Evolutionary conservation across 1,140 invertebrate genomes (phyloP).

Genomic region (Drosophila athabasca): DNA sequence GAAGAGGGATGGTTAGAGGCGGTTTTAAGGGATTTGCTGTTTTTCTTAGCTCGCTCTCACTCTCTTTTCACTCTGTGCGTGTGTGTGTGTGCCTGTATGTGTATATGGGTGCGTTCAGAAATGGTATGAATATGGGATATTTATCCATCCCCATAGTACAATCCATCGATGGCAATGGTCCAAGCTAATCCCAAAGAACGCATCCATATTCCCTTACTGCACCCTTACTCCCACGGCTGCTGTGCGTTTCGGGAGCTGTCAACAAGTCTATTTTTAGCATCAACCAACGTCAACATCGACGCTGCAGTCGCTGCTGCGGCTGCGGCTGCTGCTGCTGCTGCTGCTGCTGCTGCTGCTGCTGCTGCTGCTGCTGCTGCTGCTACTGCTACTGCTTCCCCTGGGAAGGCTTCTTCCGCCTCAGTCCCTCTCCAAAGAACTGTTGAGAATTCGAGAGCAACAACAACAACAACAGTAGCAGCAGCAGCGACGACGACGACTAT

Average conservation of each 20-base stretch:
- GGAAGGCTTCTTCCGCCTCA: neutral
- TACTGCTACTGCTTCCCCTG: neutral
- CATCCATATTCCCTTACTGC: constrained; percentile 6
- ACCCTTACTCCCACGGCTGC: constrained; percentile 3
- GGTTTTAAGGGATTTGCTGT: constrained; percentile 13
- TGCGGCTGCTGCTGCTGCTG: constrained; percentile 1
- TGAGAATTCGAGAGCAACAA: constrained; percentile 22
- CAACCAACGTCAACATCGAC: constrained; percentile 2
- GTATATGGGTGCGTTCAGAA: neutral
- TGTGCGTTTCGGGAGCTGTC: constrained; percentile 63
- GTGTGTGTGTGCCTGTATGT: constrained; percentile 8
- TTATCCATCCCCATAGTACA: neutral
- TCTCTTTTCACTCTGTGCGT: constrained; percentile 16
- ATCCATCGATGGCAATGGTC: neutral
- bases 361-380: constrained; percentile 13
- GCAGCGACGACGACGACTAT: too few relatives aligned
- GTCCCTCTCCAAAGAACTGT: constrained; percentile 25
- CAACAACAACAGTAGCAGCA: constrained; percentile 2
- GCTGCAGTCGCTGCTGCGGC: constrained; percentile 31
- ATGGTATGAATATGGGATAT: too few relatives aligned
- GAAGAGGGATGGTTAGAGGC: too few relatives aligned
- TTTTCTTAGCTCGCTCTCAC: constrained; percentile 31
- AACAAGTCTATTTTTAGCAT: constrained; percentile 78
- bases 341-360: constrained; percentile 17
- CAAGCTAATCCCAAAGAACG: constrained; percentile 2